Conservation (phyloP, 2,113 vertebrate species). For the Sapayoa aenigma region DNA sequence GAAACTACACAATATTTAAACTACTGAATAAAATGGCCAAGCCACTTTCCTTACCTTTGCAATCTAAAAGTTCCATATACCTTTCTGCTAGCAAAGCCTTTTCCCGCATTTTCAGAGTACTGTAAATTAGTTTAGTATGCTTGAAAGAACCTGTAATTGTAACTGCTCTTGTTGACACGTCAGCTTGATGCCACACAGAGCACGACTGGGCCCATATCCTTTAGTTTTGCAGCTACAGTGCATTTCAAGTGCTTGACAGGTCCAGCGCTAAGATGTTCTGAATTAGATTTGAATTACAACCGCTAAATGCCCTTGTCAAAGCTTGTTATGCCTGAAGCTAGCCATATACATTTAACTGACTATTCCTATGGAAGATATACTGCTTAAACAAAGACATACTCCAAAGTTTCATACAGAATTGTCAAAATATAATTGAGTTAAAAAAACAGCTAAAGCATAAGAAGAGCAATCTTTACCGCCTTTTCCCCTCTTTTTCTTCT, state of each 20-base stretch:
- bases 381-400: slow-evolving; percentile 93
- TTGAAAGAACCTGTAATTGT: slow-evolving; percentile 87
- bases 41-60: slow-evolving; percentile 58
- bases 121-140: slow-evolving; percentile 86
- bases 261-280: slow-evolving; percentile 99
- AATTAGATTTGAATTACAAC: slow-evolving; percentile 99
- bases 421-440: slow-evolving; percentile 88
- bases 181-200: slow-evolving; percentile 89
- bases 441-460: slow-evolving; percentile 79
- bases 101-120: slow-evolving; percentile 79
- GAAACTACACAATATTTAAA: background rate
- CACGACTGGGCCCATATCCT: slow-evolving; percentile 81
- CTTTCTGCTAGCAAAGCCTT: slow-evolving; percentile 64
- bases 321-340: slow-evolving; percentile 94
- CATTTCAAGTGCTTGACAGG: slow-evolving; percentile 96
- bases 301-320: slow-evolving; percentile 99
- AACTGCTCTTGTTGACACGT: slow-evolving; percentile 90
- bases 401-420: slow-evolving; percentile 87
- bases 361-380: slow-evolving; percentile 81
- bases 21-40: slow-evolving; percentile 34
- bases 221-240: slow-evolving; percentile 81
- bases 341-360: slow-evolving; percentile 85
- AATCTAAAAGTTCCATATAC: slow-evolving; percentile 44
- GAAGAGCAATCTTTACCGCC: slow-evolving; percentile 75
- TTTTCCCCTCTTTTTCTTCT: slow-evolving; percentile 27